Evolutionary conservation across 2,888 invertebrate species (phyloP).

Genomic region (Ernsta delagoae): DNA sequence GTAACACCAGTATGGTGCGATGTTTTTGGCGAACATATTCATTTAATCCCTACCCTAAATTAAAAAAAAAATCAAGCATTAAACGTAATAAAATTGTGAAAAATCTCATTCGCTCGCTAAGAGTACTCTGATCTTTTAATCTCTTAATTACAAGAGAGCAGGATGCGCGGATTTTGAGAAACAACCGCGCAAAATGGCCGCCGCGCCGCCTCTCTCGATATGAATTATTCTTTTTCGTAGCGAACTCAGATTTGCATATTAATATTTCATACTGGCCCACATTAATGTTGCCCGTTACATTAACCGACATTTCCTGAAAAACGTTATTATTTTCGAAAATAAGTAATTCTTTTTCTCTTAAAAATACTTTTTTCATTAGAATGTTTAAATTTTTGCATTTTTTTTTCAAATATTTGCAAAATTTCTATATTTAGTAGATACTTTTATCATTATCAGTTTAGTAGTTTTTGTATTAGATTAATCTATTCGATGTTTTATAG

Average conservation of each 20-base stretch:
- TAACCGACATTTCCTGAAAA: background rate
- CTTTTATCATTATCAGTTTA: no score
- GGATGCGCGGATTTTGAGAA: constrained; percentile 65
- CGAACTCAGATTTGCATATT: background rate
- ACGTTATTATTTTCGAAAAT: background rate
- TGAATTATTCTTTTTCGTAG: constrained; percentile 69
- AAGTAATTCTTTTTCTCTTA: no score
- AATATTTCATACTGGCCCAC: background rate
- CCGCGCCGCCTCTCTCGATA: constrained; percentile 58
- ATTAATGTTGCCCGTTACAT: background rate
- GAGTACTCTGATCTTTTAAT: constrained; percentile 71
- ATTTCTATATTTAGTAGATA: no score
- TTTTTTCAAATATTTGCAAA: no score
- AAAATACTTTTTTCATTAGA: no score
- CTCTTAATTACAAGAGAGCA: constrained; percentile 78
- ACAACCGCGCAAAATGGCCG: constrained; percentile 73
- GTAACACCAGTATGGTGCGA: no score
- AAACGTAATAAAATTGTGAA: constrained; percentile 42
- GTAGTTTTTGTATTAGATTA: no score
- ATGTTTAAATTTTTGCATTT: no score
- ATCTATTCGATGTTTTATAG: no score
- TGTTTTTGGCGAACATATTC: no score
- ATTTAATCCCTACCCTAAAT: no score
- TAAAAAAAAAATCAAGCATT: background rate
- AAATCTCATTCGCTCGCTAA: constrained; percentile 54